Evolutionary conservation across 1,140 invertebrate genomes (phyloP), one percentile per base, ranked within the genome.

Genomic region (Temnothorax longispinosus): DNA sequence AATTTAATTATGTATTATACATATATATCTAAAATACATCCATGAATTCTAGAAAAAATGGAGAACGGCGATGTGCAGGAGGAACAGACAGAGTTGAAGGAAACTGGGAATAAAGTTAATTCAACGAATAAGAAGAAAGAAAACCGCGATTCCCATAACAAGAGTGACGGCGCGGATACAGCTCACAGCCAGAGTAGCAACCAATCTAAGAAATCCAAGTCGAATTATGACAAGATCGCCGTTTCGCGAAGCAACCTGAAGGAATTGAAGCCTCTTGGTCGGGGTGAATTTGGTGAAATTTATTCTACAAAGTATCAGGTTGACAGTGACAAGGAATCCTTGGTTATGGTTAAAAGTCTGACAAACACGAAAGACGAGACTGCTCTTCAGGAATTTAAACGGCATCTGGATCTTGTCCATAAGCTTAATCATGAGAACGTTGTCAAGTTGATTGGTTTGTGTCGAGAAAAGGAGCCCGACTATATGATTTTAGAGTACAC

Each of bases 401-500:
- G 98, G 35, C 98, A 99, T 92, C 96, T 99, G 87, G 98, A 99
- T 86, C 95, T 99, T 92, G 97, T 99, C 93, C 96, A 97, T 32
- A 97, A 97, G 89, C 94, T 98, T 8, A 97, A 97, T 21, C 98
- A 99, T 93, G 97, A 97, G 65, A 97, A 98, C 92, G 96, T 99
- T 0, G 97, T 97, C 0, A 97, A 97, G 67, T 94, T 99, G 10
- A 95, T 98, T 60, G 98, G 98, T 0, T 95, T 99, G 65, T 98
- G 98, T 93, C 96, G 97, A 50, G 98, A 99, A 72, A 96, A 96
- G 15, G 98, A 99, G 86, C 98, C 98, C 0, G 97, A 98, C 93
- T 98, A 97, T 92, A 97, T 99, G 96, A 97, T 99, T 18, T 95
- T 99, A 6, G 98, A 99, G 93, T 98, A 98, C 92, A 98, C 98